These are phyloP conservation scores for Pegoplata infirma DNA, from an alignment of 2,888 invertebrate genomes.

Conservation along the genomic window DNA sequence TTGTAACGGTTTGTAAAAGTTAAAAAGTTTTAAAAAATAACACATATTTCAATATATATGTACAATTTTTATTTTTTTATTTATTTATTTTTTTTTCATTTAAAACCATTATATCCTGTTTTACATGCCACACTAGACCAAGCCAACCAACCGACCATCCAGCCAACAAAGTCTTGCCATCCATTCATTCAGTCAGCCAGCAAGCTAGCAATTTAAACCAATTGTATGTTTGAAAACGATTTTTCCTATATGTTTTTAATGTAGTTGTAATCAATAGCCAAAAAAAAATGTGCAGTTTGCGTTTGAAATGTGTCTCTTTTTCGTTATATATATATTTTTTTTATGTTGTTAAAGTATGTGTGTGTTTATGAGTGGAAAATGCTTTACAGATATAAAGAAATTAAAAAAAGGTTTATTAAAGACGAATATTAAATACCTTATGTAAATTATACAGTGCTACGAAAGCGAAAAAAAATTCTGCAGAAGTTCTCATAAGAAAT, in stretches of 20 bases:
- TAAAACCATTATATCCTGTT: conserved; percentile 56
- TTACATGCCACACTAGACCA: conserved; percentile 52
- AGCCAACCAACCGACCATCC: conserved; percentile 33
- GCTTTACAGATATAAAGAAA: background rate
- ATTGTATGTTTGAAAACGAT: conserved; percentile 39
- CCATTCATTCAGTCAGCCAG: too few relatives aligned
- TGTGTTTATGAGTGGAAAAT: background rate
- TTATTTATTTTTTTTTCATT: conserved; percentile 41
- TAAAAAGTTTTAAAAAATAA: conserved; percentile 12
- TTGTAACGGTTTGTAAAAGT: conserved; percentile 45
- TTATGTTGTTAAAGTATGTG: background rate
- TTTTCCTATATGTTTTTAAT: conserved; percentile 56
- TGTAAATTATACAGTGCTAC: too few relatives aligned
- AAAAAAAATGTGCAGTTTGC: conserved; percentile 26
- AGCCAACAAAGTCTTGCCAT: background rate
- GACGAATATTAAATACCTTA: background rate
- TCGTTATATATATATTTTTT: background rate
- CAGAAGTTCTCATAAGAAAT: too few relatives aligned
- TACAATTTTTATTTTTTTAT: too few relatives aligned
- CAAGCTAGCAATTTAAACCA: conserved; percentile 44
- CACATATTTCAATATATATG: conserved; percentile 20
- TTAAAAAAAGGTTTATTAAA: background rate
- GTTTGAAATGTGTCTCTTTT: conserved; percentile 29
- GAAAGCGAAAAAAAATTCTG: too few relatives aligned
- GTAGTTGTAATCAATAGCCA: conserved; percentile 55